phyloP scores from a whole-genome alignment of 2,797 vertebrate species.

The Falco concolor region DNA sequence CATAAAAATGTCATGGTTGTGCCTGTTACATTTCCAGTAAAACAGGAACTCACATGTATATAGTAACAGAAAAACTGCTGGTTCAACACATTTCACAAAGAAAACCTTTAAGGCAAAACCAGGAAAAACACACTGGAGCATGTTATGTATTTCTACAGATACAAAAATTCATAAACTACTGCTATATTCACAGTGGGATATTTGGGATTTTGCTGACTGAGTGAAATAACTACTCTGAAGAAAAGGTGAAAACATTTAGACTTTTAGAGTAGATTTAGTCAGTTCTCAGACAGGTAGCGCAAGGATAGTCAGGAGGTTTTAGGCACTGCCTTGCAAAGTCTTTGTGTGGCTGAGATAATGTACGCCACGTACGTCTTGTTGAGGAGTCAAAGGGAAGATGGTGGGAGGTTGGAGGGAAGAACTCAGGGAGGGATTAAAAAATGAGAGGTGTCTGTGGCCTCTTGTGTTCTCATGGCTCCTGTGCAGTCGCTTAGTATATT shows the following conservation, averaged over 20 bases:
- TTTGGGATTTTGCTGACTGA: not conserved
- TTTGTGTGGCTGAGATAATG: not conserved
- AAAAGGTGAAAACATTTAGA: not conserved
- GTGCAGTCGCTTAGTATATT: not conserved
- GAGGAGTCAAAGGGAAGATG: not conserved
- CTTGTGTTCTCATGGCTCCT: not conserved
- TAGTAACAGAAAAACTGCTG: not conserved
- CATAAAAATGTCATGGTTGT: not conserved
- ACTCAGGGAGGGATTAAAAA: not conserved
- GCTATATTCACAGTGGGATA: not conserved
- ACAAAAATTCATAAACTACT: not conserved
- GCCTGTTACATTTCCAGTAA: not conserved
- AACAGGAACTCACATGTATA: not conserved
- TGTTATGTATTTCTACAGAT: not conserved
- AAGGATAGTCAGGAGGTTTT: not conserved
- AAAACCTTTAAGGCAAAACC: not conserved
- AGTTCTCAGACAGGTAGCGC: not conserved
- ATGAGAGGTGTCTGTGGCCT: not conserved
- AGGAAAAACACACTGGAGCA: not conserved
- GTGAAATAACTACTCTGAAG: not conserved
- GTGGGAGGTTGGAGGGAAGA: not conserved
- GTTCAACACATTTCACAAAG: not conserved
- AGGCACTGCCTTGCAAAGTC: not conserved
- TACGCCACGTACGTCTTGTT: not conserved
- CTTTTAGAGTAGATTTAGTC: not conserved